These are phyloP conservation scores for Platyscapa corneri DNA, from an alignment of 1,140 invertebrate species.

Conservation along the genomic window DNA sequence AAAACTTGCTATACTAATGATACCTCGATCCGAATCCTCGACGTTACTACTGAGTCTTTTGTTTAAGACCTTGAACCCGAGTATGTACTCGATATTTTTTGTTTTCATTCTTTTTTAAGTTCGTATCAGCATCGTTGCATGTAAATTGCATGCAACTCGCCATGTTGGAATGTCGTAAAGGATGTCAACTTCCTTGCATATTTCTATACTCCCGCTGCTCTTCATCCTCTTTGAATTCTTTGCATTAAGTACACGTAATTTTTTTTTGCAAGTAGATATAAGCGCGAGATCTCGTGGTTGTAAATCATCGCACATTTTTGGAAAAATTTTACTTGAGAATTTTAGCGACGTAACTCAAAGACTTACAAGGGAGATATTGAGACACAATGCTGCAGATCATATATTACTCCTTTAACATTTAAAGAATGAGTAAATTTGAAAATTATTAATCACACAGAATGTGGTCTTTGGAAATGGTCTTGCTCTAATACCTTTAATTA, in stretches of 20 bases:
- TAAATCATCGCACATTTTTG: neutral
- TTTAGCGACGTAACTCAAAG: neutral
- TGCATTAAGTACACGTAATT: neutral
- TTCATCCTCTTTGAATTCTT: neutral
- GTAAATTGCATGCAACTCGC: neutral
- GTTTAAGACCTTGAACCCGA: neutral
- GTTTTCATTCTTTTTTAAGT: neutral
- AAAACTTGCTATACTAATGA: neutral
- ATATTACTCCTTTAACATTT: too few relatives aligned
- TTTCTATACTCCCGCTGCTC: neutral
- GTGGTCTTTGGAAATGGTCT: neutral
- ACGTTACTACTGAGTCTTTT: neutral
- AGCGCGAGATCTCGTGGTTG: neutral
- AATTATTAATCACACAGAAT: neutral
- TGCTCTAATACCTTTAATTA: neutral
- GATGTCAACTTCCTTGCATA: neutral
- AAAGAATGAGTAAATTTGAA: neutral
- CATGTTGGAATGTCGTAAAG: slow-evolving; percentile 4
- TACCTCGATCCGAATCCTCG: neutral
- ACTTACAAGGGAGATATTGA: neutral
- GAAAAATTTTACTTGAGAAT: neutral
- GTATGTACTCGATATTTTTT: neutral
- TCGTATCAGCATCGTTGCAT: neutral
- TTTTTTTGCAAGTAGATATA: neutral
- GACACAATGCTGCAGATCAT: neutral